Evolutionary conservation across 2,113 vertebrate species (phyloP), one percentile per base, ranked within the genome.

Genomic region (Connochaetes taurinus): DNA sequence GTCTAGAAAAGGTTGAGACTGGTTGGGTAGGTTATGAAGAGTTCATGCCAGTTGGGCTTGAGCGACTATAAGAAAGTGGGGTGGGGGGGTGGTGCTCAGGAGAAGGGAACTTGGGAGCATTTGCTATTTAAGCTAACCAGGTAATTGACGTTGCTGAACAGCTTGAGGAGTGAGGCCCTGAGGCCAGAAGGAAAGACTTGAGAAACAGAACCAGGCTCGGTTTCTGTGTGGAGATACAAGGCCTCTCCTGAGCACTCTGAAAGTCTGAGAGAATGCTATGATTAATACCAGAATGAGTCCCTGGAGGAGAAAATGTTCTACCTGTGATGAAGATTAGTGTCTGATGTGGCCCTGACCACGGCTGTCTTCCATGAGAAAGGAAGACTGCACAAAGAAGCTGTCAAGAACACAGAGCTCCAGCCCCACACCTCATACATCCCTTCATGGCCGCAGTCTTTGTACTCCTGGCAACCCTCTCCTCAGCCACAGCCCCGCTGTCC

Each of bases 321-420:
- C 40, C 16, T 58, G 40, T 47, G 31, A 45, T 55, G 94, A 91
- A 64, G 47, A 45, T 64, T 4, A 31, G 29, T 13, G 10, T 36
- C 47, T 3, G 3, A 10, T 3, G 6, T 50, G 17, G 29, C 25
- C 7, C 55, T 47, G 16, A 33, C 17, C 1, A 0, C 31, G 21
- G n/a, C 17, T 17, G 1, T 29, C 78, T 81, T 64, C 86, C 58
- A 11, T 9, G 19, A 60, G 17, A 88, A 31, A 36, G 57, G 11
- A 27, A 67, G 11, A 29, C 1, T 3, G 31, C 7, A 14, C 21
- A 31, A 47, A 7, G 57, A 3, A 27, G 40, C 29, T 0, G 3
- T 57, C 25, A 16, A 19, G 89, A 85, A 58, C 52, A 33, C 45
- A 23, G 74, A 6, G 43, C 15, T 17, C 12, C 7, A 25, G 14